Conservation (phyloP, 2,888 invertebrate species). For the Crepidodera aurea region DNA sequence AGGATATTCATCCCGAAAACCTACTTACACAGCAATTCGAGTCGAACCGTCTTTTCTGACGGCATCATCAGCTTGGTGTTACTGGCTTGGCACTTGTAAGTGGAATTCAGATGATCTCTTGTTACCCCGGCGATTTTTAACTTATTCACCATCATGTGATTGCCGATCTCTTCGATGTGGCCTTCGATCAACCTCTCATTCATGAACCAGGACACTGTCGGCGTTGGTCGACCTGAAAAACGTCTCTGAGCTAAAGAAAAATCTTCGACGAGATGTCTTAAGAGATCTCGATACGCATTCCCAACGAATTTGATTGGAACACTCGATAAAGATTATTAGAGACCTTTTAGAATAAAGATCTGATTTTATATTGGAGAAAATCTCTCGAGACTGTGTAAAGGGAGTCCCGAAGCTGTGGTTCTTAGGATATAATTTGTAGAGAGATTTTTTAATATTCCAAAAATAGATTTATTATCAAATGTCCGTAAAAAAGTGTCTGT, state of each 20-base stretch:
- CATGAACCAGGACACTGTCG: conserved; percentile 86
- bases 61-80: conserved; percentile 88
- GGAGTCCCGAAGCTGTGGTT: too few relatives aligned
- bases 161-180: conserved; percentile 73
- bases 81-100: conserved; percentile 86
- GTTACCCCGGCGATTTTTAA: conserved; percentile 77
- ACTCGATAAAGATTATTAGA: background rate
- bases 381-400: background rate
- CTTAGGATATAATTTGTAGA: too few relatives aligned
- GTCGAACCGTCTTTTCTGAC: conserved; percentile 80
- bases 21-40: conserved; percentile 84
- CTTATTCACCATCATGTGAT: conserved; percentile 81
- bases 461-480: too few relatives aligned
- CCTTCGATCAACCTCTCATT: conserved; percentile 76
- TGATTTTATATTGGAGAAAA: background rate
- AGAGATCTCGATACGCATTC: conserved; percentile 18
- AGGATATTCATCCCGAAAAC: background rate
- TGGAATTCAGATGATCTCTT: conserved; percentile 81
- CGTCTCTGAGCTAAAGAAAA: conserved; percentile 9
- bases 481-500: too few relatives aligned
- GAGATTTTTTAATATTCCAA: too few relatives aligned
- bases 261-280: conserved; percentile 10
- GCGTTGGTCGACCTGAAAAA: conserved; percentile 77
- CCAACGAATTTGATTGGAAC: conserved; percentile 13
- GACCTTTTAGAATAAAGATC: background rate